phyloP scores from a whole-genome alignment of 2,888 invertebrate species.

The Eledona agricola region DNA sequence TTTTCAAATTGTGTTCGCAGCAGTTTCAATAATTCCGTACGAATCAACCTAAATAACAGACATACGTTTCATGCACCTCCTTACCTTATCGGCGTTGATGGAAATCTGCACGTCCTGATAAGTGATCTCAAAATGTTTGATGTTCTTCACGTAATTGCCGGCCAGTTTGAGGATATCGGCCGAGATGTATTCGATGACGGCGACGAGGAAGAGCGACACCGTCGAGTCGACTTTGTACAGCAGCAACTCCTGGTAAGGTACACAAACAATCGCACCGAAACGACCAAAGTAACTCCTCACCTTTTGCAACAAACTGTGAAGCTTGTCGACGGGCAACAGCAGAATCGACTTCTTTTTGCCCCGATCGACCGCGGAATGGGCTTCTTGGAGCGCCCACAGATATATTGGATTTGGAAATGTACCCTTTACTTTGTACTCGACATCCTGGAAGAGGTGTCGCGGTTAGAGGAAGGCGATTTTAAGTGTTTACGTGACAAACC shows the following conservation, averaged over 20 bases:
- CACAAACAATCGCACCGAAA: conserved; percentile 27
- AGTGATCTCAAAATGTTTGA: conserved; percentile 90
- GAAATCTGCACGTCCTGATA: conserved; percentile 96
- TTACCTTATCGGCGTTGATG: conserved; percentile 97
- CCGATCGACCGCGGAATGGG: conserved; percentile 82
- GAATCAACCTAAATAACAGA: no score
- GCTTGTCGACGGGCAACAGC: conserved; percentile 85
- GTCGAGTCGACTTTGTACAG: conserved; percentile 87
- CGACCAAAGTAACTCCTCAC: conserved; percentile 56
- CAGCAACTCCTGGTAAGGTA: conserved; percentile 78
- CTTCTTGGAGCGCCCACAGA: conserved; percentile 91
- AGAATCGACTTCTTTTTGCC: conserved; percentile 79
- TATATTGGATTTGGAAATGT: conserved; percentile 96
- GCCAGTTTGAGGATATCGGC: conserved; percentile 95
- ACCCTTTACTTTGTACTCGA: conserved; percentile 90
- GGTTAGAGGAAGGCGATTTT: no score
- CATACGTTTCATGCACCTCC: no score
- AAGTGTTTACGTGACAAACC: no score
- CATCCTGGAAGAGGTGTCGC: conserved; percentile 70
- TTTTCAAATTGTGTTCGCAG: no score
- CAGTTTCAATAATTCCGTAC: no score
- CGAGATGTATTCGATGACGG: conserved; percentile 94
- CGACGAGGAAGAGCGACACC: conserved; percentile 89
- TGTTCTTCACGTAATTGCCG: conserved; percentile 97
- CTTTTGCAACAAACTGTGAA: conserved; percentile 87